Evolutionary conservation across 2,797 vertebrate species (phyloP).

Genomic region (Balearica regulorum): DNA sequence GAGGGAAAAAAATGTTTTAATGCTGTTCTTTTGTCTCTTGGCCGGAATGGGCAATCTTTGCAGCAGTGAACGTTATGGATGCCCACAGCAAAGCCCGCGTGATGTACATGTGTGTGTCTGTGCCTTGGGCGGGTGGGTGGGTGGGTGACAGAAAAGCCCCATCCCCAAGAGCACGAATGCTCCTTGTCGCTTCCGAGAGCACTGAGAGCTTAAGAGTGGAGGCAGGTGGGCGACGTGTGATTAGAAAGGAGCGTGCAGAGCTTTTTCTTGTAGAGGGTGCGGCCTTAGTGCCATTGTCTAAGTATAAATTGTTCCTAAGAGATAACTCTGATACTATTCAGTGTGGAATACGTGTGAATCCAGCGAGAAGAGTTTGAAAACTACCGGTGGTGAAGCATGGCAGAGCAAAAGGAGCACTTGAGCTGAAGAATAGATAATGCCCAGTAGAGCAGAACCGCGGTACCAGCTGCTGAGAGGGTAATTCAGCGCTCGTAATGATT

Average conservation of each 20-base stretch:
- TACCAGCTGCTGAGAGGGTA: slow-evolving; percentile 46
- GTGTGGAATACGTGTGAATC: background rate
- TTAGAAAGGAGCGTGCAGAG: background rate
- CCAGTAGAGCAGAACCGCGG: slow-evolving; percentile 26
- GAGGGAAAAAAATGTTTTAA: fast-evolving
- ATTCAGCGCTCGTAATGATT: slow-evolving; percentile 40
- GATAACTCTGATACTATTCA: background rate
- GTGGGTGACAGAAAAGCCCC: background rate
- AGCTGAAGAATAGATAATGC: slow-evolving; percentile 39
- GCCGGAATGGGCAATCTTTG: background rate
- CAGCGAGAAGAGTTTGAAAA: background rate
- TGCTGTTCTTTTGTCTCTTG: background rate
- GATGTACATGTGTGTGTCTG: background rate
- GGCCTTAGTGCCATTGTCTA: background rate
- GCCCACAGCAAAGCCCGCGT: background rate
- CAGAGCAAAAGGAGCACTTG: slow-evolving; percentile 39
- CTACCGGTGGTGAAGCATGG: background rate
- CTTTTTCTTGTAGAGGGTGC: background rate
- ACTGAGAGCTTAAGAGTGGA: background rate
- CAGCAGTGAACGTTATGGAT: background rate
- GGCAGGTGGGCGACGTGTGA: background rate
- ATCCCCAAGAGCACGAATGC: background rate
- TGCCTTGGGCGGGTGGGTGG: background rate
- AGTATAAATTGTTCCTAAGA: background rate
- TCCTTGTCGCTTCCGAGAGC: background rate